phyloP scores from a whole-genome alignment of 1,140 invertebrate species.

The Metopolophium dirhodum region DNA sequence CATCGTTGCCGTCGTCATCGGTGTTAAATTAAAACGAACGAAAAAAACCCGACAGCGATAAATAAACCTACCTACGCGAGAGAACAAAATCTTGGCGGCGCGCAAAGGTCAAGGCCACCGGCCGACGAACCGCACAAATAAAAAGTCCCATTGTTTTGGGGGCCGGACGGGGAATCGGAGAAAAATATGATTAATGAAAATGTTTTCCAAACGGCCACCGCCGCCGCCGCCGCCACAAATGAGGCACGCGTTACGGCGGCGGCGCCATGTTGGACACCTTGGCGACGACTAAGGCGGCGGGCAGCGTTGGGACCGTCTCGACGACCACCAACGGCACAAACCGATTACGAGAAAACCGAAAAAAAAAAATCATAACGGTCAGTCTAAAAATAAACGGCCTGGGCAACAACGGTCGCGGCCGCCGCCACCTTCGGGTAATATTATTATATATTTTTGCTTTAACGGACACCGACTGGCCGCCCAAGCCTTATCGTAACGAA shows the following conservation, averaged over 20 bases:
- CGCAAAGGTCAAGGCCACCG: not conserved
- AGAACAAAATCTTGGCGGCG: not conserved
- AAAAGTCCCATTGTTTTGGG: not conserved
- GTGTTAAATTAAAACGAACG: not conserved
- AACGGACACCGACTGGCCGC: constrained; percentile 9
- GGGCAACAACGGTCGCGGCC: not conserved
- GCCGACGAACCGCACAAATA: not conserved
- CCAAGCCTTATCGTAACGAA: not conserved
- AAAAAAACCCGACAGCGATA: not conserved
- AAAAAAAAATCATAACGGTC: constrained; percentile 24
- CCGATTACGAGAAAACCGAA: not conserved
- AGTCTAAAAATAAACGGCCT: constrained; percentile 43
- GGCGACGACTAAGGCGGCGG: not conserved
- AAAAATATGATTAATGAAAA: not conserved
- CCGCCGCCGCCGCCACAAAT: not conserved
- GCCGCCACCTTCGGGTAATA: not conserved
- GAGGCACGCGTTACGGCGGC: not conserved
- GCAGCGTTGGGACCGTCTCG: not conserved
- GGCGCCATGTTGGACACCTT: constrained; percentile 40
- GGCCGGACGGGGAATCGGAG: not conserved
- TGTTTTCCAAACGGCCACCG: not conserved
- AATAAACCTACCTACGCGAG: constrained; percentile 14
- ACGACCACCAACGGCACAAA: not conserved
- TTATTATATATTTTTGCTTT: not conserved
- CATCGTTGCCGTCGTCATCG: not conserved